Evolutionary conservation across 2,888 invertebrate species (phyloP), one percentile per base, ranked within the genome.

Genomic region (Lithophane ornitopus): DNA sequence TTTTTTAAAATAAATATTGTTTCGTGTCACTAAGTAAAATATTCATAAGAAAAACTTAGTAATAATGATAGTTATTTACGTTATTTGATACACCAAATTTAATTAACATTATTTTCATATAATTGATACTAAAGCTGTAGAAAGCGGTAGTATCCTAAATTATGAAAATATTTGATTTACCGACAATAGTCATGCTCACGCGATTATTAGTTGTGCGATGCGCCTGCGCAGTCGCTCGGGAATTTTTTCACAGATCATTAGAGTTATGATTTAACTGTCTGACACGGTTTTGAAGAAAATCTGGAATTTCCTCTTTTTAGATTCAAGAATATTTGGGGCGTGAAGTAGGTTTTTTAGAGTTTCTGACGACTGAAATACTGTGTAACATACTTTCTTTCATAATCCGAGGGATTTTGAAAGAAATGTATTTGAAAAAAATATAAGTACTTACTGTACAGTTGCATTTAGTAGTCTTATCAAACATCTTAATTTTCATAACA

Each of bases 101-200:
- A 70, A 76, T 73, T 49, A 67, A 46, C 52, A 68, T 66, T 46
- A 74, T 67, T 72, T 72, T 76, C 44, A 62, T 72, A 59, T 67
- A 3, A 34, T 6, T 34, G 34, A 34, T 34, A 34, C 34, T 34
- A 34, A 34, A 34, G 34, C 34, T 85, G 62, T 76, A 68, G 72
- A 82, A 81, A 82, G 70, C 63, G 26, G 26, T 70, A 41, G 44
- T 54, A 14, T 76, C 49, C 67, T 44, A 73, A 85, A 77, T 81
- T 68, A 81, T 82, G 77, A 85, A 82, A 67, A 67, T 81, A 85
- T 74, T 85, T 81, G 82, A 76, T 82, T 56, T 85, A 85, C 67
- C 62, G 69, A 46, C 77, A 49, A 63, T 14, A 76, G 67, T 70
- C 77, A 76, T 81, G 66, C 76, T 76, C 85, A 82, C 70, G 69